Evolutionary conservation across 2,797 vertebrate species (phyloP), one percentile per base, ranked within the genome.

Genomic region (Prunella strophiata): DNA sequence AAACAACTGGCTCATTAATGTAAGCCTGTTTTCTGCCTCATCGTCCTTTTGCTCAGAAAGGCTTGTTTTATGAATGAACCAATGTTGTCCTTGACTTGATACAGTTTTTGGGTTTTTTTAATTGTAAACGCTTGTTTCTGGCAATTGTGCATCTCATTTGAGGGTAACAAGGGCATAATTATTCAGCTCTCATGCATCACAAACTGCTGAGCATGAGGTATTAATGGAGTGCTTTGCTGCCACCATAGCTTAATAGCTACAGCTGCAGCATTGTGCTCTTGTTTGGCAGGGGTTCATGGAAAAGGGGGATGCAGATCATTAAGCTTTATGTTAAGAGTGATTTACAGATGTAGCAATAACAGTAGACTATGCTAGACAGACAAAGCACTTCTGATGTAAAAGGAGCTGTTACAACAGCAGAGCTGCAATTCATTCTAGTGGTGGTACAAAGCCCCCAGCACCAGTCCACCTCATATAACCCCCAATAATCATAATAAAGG

Each of bases 121-220:
- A 92, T 66, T 81, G 63, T 74, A 62, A 87, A 72, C 0, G 30
- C 73, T 93, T 93, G 83, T 87, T 91, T 92, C 85, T 96, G 89
- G 73, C 91, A 89, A 83, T 68, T 83, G 89, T 55, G 83, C 61
- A 47, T 83, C 54, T 92, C 61, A 50, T 65, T 67, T 73, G 70
- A 80, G 89, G 59, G 26, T 92, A 91, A 92, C 91, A 94, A 95
- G 87, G 72, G 36, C 84, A 55, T 93, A 94, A 96, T 96, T 93
- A 94, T 92, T 94, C 94, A 75, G 62, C 76, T 76, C 58, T 95
- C 63, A 73, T 70, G 85, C 92, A 85, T 88, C 90, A 83, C 93
- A 87, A 96, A 96, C 85, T 96, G 88, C 92, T 94, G 91, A 89
- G 68, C 93, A 84, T 87, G 93, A 93, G 91, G 80, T 87, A 96